Evolutionary conservation across 2,797 vertebrate species (phyloP).

Genomic region (Pangasius djambal): DNA sequence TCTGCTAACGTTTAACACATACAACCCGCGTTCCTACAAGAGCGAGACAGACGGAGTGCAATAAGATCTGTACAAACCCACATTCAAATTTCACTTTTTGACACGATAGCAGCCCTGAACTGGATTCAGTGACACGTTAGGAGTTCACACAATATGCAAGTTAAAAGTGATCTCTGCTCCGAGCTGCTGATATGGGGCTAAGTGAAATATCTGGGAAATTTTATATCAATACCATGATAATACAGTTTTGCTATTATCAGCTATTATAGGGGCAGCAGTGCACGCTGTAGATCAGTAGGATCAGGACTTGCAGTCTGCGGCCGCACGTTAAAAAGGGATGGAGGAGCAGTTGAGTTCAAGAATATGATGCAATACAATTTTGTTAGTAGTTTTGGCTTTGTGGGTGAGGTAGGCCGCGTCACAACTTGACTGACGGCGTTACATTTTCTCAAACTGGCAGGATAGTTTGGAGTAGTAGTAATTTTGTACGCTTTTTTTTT

Average conservation of each 20-base stretch:
- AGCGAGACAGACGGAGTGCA: constrained; percentile 33
- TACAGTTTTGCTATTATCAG: neutral
- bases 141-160: neutral
- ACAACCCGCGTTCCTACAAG: constrained; percentile 5
- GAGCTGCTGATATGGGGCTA: constrained; percentile 13
- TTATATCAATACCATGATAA: constrained; percentile 1
- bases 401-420: constrained; percentile 81
- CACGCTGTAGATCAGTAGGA: constrained; percentile 35
- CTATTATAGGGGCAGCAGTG: constrained; percentile 20
- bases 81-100: constrained; percentile 8
- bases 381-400: constrained; percentile 77
- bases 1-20: constrained; percentile 35
- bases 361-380: constrained; percentile 56
- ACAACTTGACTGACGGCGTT: constrained; percentile 64
- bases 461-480: constrained; percentile 68
- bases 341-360: constrained; percentile 35
- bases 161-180: neutral
- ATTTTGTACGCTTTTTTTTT: constrained; percentile 42
- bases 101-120: neutral
- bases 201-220: neutral
- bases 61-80: constrained; percentile 31
- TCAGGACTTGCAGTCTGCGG: constrained; percentile 32
- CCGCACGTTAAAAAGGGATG: constrained; percentile 31
- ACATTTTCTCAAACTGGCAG: constrained; percentile 71
- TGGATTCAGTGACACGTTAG: constrained; percentile 2